phyloP scores from a whole-genome alignment of 1,140 invertebrate genomes.

The Drosophila pseudoananassae region DNA sequence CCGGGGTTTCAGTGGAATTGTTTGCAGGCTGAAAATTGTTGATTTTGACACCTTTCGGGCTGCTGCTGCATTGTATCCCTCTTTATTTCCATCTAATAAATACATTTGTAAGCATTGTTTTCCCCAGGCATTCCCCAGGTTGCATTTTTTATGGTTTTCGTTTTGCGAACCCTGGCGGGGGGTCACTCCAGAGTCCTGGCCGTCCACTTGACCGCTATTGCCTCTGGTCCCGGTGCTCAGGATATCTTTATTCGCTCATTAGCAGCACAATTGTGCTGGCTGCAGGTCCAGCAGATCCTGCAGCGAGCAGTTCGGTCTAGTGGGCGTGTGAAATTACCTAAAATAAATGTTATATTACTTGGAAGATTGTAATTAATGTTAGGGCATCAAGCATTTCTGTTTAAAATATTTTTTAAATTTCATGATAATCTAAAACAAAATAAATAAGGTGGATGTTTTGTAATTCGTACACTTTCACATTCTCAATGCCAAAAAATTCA shows the following conservation, averaged over 20 bases:
- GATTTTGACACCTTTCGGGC: conserved; percentile 78
- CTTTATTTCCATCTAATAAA: conserved; percentile 78
- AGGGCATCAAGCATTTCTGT: neutral
- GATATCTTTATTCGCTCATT: conserved; percentile 81
- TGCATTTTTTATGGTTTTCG: conserved; percentile 77
- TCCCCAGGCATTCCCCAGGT: conserved; percentile 23
- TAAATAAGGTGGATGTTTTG: neutral
- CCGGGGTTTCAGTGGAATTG: conserved; percentile 67
- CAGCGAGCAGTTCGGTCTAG: conserved; percentile 27
- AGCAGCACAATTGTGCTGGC: conserved; percentile 69
- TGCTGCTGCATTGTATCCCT: conserved; percentile 53
- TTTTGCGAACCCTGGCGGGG: conserved; percentile 48
- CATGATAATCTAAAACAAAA: neutral
- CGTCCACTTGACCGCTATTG: conserved; percentile 52
- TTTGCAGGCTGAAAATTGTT: conserved; percentile 77
- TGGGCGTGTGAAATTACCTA: conserved; percentile 66
- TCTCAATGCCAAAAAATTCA: neutral
- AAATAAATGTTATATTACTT: conserved; percentile 42
- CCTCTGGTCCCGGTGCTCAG: conserved; percentile 36
- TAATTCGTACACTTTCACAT: conserved; percentile 22
- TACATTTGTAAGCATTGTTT: conserved; percentile 47
- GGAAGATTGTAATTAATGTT: conserved; percentile 20
- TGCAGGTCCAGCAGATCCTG: conserved; percentile 57
- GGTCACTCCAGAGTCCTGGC: conserved; percentile 35
- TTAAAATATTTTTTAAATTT: too few species aligned